Percentiles rank a stretch among this genome's conserved stretches.
phyloP scores from a whole-genome alignment of 2,888 invertebrate genomes.

The Patella depressa region DNA sequence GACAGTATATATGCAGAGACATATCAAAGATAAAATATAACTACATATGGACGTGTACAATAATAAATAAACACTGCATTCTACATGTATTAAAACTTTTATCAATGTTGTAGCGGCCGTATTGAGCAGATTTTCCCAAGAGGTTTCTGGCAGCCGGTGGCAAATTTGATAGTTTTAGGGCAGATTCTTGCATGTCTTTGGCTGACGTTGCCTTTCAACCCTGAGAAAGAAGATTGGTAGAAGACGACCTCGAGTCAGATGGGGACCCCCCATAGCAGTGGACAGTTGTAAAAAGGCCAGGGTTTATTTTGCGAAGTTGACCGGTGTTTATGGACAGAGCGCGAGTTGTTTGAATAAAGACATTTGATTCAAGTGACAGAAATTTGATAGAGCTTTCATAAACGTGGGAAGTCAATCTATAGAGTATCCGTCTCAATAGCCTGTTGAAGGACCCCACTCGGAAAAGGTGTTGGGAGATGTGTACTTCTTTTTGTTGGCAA shows the following conservation, averaged over 20 bases:
- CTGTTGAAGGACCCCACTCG: background rate
- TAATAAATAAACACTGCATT: no score
- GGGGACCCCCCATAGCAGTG: constrained; percentile 1
- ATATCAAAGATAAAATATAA: no score
- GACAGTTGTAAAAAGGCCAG: constrained; percentile 11
- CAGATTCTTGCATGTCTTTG: no score
- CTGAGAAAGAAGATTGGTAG: background rate
- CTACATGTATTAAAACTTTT: no score
- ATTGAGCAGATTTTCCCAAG: no score
- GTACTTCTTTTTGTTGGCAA: background rate
- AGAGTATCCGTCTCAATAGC: background rate
- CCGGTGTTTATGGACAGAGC: constrained; percentile 1
- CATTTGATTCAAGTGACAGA: constrained; percentile 5
- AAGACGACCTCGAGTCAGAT: background rate
- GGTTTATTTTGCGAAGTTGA: constrained; percentile 1
- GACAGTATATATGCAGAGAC: no score
- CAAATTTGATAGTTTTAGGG: no score
- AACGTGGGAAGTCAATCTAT: constrained; percentile 5
- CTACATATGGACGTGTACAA: no score
- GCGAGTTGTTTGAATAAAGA: constrained; percentile 5
- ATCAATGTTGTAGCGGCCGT: no score
- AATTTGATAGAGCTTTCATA: background rate
- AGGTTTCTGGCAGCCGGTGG: no score
- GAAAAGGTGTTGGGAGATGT: background rate
- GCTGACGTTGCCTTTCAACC: background rate